phyloP scores from a whole-genome alignment of 37 sponge, comb jelly and placozoan species.

The Beroe ovata region DNA sequence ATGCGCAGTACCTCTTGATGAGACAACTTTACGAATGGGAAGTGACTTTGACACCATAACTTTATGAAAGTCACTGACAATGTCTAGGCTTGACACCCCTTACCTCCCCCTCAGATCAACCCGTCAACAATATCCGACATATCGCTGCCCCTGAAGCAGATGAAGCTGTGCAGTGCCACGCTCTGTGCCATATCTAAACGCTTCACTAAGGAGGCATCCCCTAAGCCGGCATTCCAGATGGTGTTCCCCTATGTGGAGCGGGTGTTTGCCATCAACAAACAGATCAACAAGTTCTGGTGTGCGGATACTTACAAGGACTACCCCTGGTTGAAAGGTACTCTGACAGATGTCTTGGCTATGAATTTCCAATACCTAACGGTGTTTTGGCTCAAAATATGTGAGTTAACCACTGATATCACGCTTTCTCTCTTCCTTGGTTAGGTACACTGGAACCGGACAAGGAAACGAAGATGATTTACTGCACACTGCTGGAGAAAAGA shows the following conservation, averaged over 20 bases:
- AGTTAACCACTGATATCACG: too few species aligned
- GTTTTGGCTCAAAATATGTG: too few species aligned
- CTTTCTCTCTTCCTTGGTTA: too few species aligned
- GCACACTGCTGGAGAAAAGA: constrained; percentile 59
- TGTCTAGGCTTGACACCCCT: too few species aligned
- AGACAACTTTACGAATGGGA: too few species aligned
- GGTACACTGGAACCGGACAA: constrained; percentile 56
- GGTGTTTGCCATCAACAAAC: constrained; percentile 52
- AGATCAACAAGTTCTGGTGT: constrained; percentile 60
- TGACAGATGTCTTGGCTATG: too few species aligned
- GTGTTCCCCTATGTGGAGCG: constrained; percentile 60
- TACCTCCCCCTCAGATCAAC: not conserved
- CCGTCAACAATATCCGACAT: not conserved
- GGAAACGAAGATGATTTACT: constrained; percentile 65
- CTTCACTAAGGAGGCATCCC: constrained; percentile 6
- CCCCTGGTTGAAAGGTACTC: constrained; percentile 53
- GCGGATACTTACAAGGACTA: constrained; percentile 37
- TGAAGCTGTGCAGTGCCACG: constrained; percentile 5
- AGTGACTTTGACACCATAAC: too few species aligned
- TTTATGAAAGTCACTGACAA: too few species aligned
- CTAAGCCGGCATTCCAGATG: constrained; percentile 56
- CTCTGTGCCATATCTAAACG: constrained; percentile 65
- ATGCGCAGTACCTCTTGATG: too few species aligned
- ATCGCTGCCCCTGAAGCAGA: constrained; percentile 2
- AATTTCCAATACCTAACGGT: too few species aligned